Percentiles rank a stretch among this genome's conserved stretches.
These are phyloP conservation scores for Dinothrombium tinctorium DNA, from an alignment of 1,140 invertebrate species.

Conservation along the genomic window DNA sequence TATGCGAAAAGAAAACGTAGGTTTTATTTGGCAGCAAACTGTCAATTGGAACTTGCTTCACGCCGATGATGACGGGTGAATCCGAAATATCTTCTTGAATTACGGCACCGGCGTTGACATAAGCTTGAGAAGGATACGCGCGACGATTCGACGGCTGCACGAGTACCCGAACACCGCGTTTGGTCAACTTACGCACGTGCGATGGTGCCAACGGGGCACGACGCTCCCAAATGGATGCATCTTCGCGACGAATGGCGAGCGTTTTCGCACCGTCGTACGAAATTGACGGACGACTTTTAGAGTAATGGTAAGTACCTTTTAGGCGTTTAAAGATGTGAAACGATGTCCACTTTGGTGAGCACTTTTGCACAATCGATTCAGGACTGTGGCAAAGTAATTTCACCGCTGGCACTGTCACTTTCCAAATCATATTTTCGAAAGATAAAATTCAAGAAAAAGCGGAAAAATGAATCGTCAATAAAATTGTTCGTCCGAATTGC, in stretches of 20 bases:
- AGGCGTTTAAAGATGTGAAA: no score
- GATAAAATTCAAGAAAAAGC: no score
- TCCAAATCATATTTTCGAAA: no score
- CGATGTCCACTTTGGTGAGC: no score
- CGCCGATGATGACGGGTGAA: constrained; percentile 82
- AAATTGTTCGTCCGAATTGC: no score
- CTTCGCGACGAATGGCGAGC: constrained; percentile 41
- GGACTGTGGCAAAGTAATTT: no score
- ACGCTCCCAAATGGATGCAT: constrained; percentile 94
- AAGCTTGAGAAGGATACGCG: constrained; percentile 87
- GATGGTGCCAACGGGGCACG: constrained; percentile 73
- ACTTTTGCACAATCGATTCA: no score
- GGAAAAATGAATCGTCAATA: no score
- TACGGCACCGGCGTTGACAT: constrained; percentile 61
- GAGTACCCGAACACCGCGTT: constrained; percentile 71
- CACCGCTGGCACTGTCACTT: no score
- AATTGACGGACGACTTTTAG: no score
- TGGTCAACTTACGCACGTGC: constrained; percentile 65
- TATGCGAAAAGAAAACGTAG: constrained; percentile 97
- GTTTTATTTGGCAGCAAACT: constrained; percentile 79
- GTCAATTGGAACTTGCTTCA: constrained; percentile 91
- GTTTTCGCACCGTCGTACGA: no score
- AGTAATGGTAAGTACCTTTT: no score
- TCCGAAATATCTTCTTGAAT: constrained; percentile 91
- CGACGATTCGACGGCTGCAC: constrained; percentile 93